phyloP scores from a whole-genome alignment of 1,140 invertebrate species.

The Zaprionus ornatus region DNA sequence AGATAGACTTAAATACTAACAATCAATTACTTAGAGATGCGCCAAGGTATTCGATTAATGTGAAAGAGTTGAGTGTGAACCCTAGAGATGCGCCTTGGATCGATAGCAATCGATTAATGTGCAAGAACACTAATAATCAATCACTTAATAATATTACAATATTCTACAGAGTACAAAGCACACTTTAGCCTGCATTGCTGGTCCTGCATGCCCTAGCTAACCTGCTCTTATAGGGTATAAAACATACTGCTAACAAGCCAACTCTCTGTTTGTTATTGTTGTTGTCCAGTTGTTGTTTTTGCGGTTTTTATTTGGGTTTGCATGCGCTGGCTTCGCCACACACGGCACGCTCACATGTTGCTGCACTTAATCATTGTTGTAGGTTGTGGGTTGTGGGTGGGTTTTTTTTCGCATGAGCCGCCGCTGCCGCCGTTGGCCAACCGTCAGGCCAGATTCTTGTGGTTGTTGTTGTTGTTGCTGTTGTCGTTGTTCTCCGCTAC shows the following conservation, averaged over 20 bases:
- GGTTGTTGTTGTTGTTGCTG: constrained; percentile 22
- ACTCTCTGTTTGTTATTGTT: constrained; percentile 21
- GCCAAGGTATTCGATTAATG: no score
- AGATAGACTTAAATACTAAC: no score
- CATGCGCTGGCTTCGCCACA: constrained; percentile 45
- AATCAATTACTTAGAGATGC: no score
- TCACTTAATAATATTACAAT: neutral
- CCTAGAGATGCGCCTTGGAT: neutral
- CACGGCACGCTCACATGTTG: constrained; percentile 76
- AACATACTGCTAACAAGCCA: constrained; percentile 58
- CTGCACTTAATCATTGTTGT: constrained; percentile 79
- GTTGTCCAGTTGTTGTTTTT: constrained; percentile 35
- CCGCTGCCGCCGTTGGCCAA: constrained; percentile 73
- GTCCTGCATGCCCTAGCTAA: constrained; percentile 18
- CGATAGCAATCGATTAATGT: no score
- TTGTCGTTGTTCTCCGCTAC: constrained; percentile 23
- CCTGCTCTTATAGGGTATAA: constrained; percentile 42
- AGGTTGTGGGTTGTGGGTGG: constrained; percentile 72
- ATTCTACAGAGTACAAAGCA: neutral
- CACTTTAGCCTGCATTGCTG: neutral
- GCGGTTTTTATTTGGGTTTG: constrained; percentile 57
- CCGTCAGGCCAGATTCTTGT: constrained; percentile 27
- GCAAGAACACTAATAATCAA: no score
- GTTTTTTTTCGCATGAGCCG: constrained; percentile 63
- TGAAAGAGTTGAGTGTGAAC: no score